Base-by-base conservation (phyloP, 2,888 invertebrate species). In the Heteropelma amictum region DNA sequence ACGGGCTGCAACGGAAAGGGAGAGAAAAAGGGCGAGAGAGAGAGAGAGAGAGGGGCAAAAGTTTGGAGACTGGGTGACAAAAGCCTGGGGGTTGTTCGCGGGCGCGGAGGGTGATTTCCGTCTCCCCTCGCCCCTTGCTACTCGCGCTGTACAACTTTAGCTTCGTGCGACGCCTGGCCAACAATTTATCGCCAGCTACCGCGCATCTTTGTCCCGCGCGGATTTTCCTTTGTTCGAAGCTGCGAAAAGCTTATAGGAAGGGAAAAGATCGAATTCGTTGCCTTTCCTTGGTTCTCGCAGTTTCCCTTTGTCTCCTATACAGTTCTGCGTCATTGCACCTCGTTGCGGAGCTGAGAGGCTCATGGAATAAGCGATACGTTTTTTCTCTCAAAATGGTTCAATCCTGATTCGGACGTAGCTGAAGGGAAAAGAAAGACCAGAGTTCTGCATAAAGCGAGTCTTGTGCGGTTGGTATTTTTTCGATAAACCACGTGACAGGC, bases 201-300 rank as follows among this genome's bases (percentile, higher is more conserved):
- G 70, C 70, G 74, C 65, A 70, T 70, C 70, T 74, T 74, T 74
- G 70, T 74, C 65, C 60, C 70, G 70, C 47, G 70, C 54, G 53
- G 51, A 40, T 68, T 67, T 56, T 74, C 65, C 70, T 74, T 74
- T 74, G 74, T 70, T 70, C 74, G 65, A 65, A 65, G 7, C 54
- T 60, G 28, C 30, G 19, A 56, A 65, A 56, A 40, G 64, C 26
- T 19, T 23, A n/a, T n/a, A 38, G 60, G 38, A 6, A 30, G 40
- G 58, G 47, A 26, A 47, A 61, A 53, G 56, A 45, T 58, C 17
- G 60, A 65, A 61, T 47, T n/a, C 54, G 26, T 14, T 64, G 58
- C 21, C 45, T 33, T 63, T 64, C 33, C 45, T 21, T 28, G 51
- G 12, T 45, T 47, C 21, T 47, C 54, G 35, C 26, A 45, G 14